phyloP scores from a whole-genome alignment of 2,888 invertebrate genomes.

The Tupiocoris notatus region DNA sequence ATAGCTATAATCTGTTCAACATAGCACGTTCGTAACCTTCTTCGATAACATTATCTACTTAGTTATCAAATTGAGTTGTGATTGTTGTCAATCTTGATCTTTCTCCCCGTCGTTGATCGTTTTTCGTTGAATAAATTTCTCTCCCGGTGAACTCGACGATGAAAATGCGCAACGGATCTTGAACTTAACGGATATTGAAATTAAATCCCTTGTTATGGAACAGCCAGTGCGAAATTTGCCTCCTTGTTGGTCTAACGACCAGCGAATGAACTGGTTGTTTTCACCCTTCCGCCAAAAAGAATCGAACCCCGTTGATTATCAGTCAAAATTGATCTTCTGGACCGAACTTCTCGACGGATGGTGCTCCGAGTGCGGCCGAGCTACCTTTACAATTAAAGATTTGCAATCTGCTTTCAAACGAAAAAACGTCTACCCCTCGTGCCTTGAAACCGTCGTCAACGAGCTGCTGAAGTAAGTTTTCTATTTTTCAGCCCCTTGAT shows the following conservation, averaged over 20 bases:
- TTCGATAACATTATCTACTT: no score
- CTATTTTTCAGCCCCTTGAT: no score
- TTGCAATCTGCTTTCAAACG: constrained; percentile 53
- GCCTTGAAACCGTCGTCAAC: constrained; percentile 54
- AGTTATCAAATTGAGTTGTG: no score
- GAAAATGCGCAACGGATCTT: no score
- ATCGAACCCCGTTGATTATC: constrained; percentile 79
- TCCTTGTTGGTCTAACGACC: constrained; percentile 67
- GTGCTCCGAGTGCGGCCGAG: constrained; percentile 56
- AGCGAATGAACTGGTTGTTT: constrained; percentile 75
- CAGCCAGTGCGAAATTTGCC: background rate
- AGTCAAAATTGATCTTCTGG: constrained; percentile 85
- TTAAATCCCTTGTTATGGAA: no score
- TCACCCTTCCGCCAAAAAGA: constrained; percentile 75
- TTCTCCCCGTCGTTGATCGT: no score
- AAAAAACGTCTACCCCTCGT: constrained; percentile 54
- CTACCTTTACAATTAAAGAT: constrained; percentile 52
- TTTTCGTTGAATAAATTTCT: no score
- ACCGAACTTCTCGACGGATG: constrained; percentile 68
- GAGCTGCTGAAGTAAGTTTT: constrained; percentile 54
- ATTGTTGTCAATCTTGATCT: no score
- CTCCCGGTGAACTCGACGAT: no score
- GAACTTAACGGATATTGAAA: no score
- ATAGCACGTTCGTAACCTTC: no score
- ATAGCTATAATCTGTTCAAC: no score